Evolutionary conservation across 2,113 vertebrate genomes (phyloP), one percentile per base, ranked within the genome.

Genomic region (Benitochromis conjunctus): DNA sequence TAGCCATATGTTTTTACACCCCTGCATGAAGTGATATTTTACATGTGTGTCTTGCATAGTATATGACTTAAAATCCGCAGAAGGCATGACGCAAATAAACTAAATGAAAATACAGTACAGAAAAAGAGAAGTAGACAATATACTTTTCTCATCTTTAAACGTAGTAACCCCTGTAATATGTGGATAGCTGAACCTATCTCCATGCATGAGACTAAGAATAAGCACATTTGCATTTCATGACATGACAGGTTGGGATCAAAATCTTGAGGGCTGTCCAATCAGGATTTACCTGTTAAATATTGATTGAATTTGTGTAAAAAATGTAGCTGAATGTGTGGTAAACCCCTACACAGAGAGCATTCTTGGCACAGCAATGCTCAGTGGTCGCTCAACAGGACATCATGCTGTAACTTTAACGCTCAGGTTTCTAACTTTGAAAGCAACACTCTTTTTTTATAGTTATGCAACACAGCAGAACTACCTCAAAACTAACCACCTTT

Each of bases 301-400:
- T n/a, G 16, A 24, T 9, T 34, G 31, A 53, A 18, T 26, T 62
- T 6, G 31, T 34, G 1, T 31, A 5, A 43, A 38, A 81, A 9
- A 77, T 18, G 9, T 9, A 55, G 21, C 26, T 31, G 16, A 79
- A 48, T 4, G 21, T 14, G 12, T 21, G 2, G 24, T 26, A 62
- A 82, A 55, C 29, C 36, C 14, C 12, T 41, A 21, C 38, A 19
- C 18, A 80, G 36, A 55, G 18, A 9, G 14, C 71, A 81, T 9
- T 83, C 29, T 69, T 76, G 51, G 62, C 81, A 66, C 56, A 82
- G 3, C 38, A 64, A 21, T 24, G n/a, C 46, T 85, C 18, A 12
- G 9, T 36, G 60, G 6, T 54, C 80, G n/a, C 88, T 53, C 83
- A 88, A 78, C 81, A 79, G 76, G 87, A 87, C 26, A 41, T 77